Evolutionary conservation across 2,113 vertebrate genomes (phyloP), one percentile per base, ranked within the genome.

Genomic region (Python bivittatus): DNA sequence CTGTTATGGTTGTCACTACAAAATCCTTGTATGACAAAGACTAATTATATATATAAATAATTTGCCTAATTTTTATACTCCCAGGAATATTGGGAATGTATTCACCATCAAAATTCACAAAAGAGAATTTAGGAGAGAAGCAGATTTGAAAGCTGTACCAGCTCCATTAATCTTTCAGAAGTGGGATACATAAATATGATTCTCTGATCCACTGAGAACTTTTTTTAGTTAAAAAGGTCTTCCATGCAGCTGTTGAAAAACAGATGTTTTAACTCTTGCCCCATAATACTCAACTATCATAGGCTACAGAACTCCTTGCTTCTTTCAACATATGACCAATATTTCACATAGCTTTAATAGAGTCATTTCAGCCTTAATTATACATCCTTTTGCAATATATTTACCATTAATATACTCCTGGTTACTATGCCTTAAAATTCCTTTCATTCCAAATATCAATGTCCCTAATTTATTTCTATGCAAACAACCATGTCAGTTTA

Each of bases 401-500:
- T 95, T 95, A 93, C n/a, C 61, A 95, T 91, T 96, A 96, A 93
- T 91, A 93, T 87, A 86, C 95, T 61, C 88, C 15, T 90, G 90
- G 92, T 89, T 91, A 94, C 91, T 92, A 88, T 90, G 60, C 22
- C 92, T 96, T 95, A 95, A 96, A 96, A 96, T 95, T 92, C 88
- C 27, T 96, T 96, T 95, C 94, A 96, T 92, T 96, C 95, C 42
- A 91, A 90, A 90, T 97, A 97, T 97, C 38, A 94, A 96, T 97
- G 95, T 64, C 72, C 92, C 93, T 96, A 96, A 97, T 97, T 97
- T 97, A 96, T 96, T 95, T 97, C 95, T 95, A 96, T 94, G 96
- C 96, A 97, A 96, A 97, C 92, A 93, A 84, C 95, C 97, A 96
- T 96, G 89, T 98, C 97, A 93, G 95, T 95, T 96, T 96, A 96